phyloP scores from a whole-genome alignment of 2,113 vertebrate genomes.

The Lophotis ruficrista region DNA sequence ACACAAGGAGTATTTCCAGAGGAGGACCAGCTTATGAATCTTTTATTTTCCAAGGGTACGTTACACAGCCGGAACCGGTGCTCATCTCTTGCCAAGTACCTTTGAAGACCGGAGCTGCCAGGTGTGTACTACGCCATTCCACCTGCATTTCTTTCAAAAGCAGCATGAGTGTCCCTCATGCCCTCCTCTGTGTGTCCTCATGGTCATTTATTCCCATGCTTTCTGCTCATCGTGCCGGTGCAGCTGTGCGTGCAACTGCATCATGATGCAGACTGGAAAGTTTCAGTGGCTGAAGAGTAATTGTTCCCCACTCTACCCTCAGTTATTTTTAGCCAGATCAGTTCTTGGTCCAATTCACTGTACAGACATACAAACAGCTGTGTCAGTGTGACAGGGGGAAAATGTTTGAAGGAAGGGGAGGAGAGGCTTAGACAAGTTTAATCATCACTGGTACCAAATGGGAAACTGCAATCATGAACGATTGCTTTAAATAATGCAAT shows the following conservation, averaged over 20 bases:
- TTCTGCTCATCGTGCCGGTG: not conserved
- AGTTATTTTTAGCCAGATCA: not conserved
- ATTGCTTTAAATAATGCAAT: not conserved
- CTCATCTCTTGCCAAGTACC: not conserved
- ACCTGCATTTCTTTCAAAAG: not conserved
- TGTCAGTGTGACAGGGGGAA: not conserved
- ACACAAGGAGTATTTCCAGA: not conserved
- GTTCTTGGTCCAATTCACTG: not conserved
- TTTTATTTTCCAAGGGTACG: not conserved
- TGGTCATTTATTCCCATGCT: not conserved
- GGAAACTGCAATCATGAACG: not conserved
- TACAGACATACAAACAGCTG: not conserved
- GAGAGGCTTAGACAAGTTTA: not conserved
- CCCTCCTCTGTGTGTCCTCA: not conserved
- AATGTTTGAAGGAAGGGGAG: not conserved
- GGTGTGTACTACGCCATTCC: not conserved
- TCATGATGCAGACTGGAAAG: accelerated
- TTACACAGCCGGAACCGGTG: accelerated
- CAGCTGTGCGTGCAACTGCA: not conserved
- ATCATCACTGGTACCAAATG: not conserved
- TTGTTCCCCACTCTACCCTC: not conserved
- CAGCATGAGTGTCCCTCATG: not conserved
- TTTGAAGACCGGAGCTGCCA: not conserved
- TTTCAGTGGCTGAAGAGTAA: not conserved
- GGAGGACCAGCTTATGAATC: not conserved